Evolutionary conservation across 2,888 invertebrate species (phyloP), one percentile per base, ranked within the genome.

Genomic region (Sinopyrophorus schimmeli): DNA sequence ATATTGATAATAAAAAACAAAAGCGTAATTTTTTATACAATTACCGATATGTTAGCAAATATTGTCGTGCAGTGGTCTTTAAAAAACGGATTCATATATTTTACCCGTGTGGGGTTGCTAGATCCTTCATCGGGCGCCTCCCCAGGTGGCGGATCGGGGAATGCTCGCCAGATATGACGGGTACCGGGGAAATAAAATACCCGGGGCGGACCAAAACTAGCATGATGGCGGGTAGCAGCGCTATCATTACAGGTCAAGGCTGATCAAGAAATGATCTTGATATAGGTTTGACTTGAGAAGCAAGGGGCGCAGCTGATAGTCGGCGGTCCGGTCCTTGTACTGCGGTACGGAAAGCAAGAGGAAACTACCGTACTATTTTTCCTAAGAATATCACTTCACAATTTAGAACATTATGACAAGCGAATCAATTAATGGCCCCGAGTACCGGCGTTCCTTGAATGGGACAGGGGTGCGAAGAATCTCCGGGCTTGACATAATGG

Each of bases 341-440:
- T 32, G 20, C 17, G 32, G 32, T 32, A 5, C 18, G 16, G 32
- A 32, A 32, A 32, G n/a, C 32, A 32, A 32, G 4, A 32, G 10
- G 32, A 32, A 32, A 32, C 18, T 32, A 32, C 32, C 32, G 20
- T 32, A 32, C 32, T 32, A 32, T n/a, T 7, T 32, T 18, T 17
- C 28, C 32, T 17, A 32, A 32, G 18, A 32, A 32, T 32, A 32
- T 12, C 18, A 32, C 3, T 32, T 32, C 32, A 32, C 11, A 9
- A 31, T 16, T 31, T 9, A 31, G n/a, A 28, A 31, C 31, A 31
- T 31, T 31, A 32, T 32, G 18, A 17, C 32, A 32, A 12, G 32
- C 32, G 7, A 32, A 32, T 9, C 3, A 10, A 32, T 32, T 32
- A 32, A 16, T 17, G 32, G 32, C 17, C 32, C 3, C 32, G 18